phyloP scores from a whole-genome alignment of 1,140 invertebrate genomes.

The Copidosoma floridanum region DNA sequence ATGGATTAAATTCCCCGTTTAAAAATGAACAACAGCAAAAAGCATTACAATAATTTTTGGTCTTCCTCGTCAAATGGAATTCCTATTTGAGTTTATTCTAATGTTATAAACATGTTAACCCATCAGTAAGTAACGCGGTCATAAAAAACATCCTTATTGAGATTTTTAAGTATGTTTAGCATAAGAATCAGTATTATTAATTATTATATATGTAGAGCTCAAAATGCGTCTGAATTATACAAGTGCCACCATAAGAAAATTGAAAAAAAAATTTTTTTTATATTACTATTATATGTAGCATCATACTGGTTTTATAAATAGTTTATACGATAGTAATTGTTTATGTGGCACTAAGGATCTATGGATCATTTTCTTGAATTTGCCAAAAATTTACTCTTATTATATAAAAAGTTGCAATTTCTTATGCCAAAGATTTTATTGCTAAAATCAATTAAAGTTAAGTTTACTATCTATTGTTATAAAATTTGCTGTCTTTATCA shows the following conservation, averaged over 20 bases:
- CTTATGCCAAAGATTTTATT: no score
- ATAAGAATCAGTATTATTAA: no score
- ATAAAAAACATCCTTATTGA: constrained; percentile 30
- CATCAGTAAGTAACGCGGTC: constrained; percentile 11
- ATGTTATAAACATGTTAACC: constrained; percentile 26
- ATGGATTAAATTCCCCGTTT: background rate
- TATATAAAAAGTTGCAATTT: background rate
- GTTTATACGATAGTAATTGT: no score
- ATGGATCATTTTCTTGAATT: constrained; percentile 13
- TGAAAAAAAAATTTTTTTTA: no score
- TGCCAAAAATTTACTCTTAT: constrained; percentile 19
- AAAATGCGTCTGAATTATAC: no score
- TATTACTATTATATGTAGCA: no score
- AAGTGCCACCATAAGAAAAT: no score
- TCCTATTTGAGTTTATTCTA: constrained; percentile 39
- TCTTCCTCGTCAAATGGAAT: constrained; percentile 46
- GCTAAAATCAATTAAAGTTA: no score
- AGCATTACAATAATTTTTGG: constrained; percentile 44
- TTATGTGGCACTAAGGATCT: constrained; percentile 6
- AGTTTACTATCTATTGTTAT: no score
- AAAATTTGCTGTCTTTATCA: no score
- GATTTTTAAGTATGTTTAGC: constrained; percentile 22
- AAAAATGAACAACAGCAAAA: constrained; percentile 17
- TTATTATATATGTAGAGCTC: no score
- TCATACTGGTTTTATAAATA: no score